Percentiles rank a stretch among this genome's conserved stretches.
Evolutionary conservation across 2,113 vertebrate genomes (phyloP).

Genomic region (Notarius lentiginosus): DNA sequence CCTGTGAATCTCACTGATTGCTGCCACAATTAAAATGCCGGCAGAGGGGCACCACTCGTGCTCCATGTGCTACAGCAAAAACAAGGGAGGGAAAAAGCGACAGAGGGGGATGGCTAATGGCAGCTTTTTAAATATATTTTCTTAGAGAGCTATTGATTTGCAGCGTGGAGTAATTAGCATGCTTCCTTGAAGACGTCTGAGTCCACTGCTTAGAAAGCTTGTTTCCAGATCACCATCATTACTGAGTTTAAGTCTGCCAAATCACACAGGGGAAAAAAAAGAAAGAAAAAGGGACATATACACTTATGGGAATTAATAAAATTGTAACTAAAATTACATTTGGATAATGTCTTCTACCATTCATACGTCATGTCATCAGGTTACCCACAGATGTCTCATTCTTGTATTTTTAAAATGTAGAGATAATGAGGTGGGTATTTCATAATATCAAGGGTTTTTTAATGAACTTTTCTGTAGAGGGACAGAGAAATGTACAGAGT

Average conservation of each 20-base stretch:
- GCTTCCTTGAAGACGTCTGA: slow-evolving; percentile 52
- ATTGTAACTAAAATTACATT: not conserved
- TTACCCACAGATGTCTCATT: not conserved
- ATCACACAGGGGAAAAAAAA: not conserved
- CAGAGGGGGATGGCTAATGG: slow-evolving; percentile 28
- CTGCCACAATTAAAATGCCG: slow-evolving; percentile 70
- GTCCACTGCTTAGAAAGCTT: slow-evolving; percentile 43
- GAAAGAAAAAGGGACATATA: not conserved
- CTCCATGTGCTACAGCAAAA: slow-evolving; percentile 52
- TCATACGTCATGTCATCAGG: not conserved
- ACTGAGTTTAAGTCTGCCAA: slow-evolving; percentile 16
- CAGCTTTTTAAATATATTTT: slow-evolving; percentile 43
- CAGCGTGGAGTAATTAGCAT: slow-evolving; percentile 50
- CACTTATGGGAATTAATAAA: slow-evolving; percentile 13
- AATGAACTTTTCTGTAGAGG: not conserved
- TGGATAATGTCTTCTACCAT: not conserved
- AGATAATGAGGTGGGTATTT: not conserved
- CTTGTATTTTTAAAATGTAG: not conserved
- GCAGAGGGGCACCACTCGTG: slow-evolving; percentile 54
- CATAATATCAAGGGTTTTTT: not conserved
- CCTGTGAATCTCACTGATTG: slow-evolving; percentile 75
- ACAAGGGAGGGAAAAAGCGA: slow-evolving; percentile 20
- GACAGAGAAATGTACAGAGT: slow-evolving; percentile 18
- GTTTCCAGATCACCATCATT: slow-evolving; percentile 40
- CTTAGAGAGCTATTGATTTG: slow-evolving; percentile 55